Base-by-base conservation (phyloP, 2,113 vertebrate species). In the Platichthys flesus region DNA sequence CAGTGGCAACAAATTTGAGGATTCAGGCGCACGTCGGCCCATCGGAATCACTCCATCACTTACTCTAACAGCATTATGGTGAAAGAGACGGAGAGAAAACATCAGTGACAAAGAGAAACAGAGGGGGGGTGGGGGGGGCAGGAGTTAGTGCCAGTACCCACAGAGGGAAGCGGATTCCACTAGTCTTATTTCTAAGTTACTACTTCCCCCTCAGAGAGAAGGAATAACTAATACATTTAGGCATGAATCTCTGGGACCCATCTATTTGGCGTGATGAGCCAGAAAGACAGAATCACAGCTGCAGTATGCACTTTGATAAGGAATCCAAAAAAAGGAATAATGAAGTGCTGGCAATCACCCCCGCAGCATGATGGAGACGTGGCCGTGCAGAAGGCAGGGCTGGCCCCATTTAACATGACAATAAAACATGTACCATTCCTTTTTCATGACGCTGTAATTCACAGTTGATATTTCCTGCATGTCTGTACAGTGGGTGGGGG, bases 271-370 rank as follows among this genome's bases (percentile, higher is more conserved):
- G 15, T 74, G 71, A 87, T 84, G 80, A 84, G 85, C 72, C 79
- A 78, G 65, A 88, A 79, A 77, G 72, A 5, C 31, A 67, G 40
- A 76, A 90, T 87, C 83, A 84, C 69, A 84, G 81, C 61, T 23
- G 4, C 70, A 62, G 42, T 89, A 85, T 85, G 71, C 75, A 87
- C 88, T 90, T 91, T 87, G 85, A 90, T 82, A 76, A 74, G 74
- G 56, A 76, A 79, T 83, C 82, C 70, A 88, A 88, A 86, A 88
- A 86, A 71, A 23, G 72, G 85, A 86, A 90, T 89, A 79, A 67
- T 57, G 65, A 80, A 88, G 72, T 71, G 68, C 67, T 67, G 78
- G 74, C 71, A 81, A 84, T 62, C 37, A 49, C 6, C 6, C 37
- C 56, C 0, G 7, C 74, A 58, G 64, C 58, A 78, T 76, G 66